These are phyloP conservation scores for Notothenia rossii DNA, from an alignment of 2,113 vertebrate genomes.

Conservation along the genomic window DNA sequence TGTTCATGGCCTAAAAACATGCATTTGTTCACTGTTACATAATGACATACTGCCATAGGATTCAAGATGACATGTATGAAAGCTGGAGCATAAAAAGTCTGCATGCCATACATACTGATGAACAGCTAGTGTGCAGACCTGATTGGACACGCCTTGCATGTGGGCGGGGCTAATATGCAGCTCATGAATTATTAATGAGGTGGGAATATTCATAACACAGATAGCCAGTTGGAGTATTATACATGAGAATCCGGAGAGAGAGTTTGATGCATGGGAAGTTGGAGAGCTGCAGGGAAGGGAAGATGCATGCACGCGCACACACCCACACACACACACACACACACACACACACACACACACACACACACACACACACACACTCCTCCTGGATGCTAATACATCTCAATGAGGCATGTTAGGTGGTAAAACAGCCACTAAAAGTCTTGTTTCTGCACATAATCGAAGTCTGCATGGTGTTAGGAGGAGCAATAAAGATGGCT, in stretches of 20 bases:
- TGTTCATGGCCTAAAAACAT: background rate
- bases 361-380: too few relatives aligned
- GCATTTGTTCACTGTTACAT: too few relatives aligned
- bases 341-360: too few relatives aligned
- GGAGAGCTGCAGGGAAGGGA: background rate
- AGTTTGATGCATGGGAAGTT: background rate
- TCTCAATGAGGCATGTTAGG: too few relatives aligned
- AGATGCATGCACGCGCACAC: too few relatives aligned
- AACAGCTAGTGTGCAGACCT: slow-evolving; percentile 1
- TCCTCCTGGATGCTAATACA: too few relatives aligned
- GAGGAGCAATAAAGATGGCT: background rate
- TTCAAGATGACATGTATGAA: background rate
- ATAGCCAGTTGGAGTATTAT: slow-evolving; percentile 27
- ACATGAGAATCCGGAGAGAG: slow-evolving; percentile 10
- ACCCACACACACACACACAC: too few relatives aligned
- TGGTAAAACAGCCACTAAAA: too few relatives aligned
- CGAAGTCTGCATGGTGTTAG: background rate
- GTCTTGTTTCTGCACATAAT: background rate
- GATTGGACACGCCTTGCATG: slow-evolving; percentile 44
- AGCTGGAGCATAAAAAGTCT: background rate
- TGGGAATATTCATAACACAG: slow-evolving; percentile 58
- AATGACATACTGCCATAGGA: too few relatives aligned
- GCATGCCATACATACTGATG: background rate
- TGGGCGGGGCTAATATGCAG: slow-evolving; percentile 26
- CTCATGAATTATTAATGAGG: slow-evolving; percentile 53